Evolutionary conservation across 2,113 vertebrate genomes (phyloP).

Genomic region (Rhynchomys soricoides): DNA sequence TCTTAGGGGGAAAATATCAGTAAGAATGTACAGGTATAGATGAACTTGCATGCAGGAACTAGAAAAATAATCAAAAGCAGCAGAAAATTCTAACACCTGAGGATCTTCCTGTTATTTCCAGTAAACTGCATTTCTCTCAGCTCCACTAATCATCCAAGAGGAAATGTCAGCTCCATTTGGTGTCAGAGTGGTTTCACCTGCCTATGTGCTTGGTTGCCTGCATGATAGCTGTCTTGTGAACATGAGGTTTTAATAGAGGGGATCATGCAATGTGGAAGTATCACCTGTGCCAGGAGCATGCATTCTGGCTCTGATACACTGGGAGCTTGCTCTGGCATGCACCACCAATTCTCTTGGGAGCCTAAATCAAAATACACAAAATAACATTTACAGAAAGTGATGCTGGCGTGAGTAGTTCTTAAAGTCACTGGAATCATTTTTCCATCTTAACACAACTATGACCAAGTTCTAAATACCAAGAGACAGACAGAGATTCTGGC

Average conservation of each 20-base stretch:
- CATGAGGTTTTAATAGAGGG: not conserved
- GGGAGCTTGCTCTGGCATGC: not conserved
- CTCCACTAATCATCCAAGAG: not conserved
- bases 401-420: too few species aligned
- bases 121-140: not conserved
- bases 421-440: not conserved
- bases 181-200: not conserved
- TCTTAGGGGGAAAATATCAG: not conserved
- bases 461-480: not conserved
- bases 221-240: not conserved
- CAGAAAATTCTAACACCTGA: not conserved
- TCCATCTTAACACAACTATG: not conserved
- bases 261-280: too few species aligned
- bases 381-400: not conserved
- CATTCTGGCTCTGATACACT: not conserved
- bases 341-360: not conserved
- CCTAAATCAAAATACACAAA: not conserved
- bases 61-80: not conserved
- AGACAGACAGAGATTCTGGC: not conserved
- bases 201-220: not conserved
- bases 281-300: too few species aligned
- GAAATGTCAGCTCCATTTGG: not conserved
- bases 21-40: not conserved
- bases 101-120: not conserved
- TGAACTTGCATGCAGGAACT: not conserved